Percentiles rank a stretch among this genome's conserved stretches.
phyloP scores from a whole-genome alignment of 2,797 vertebrate species.

The Epinephelus malabaricus region DNA sequence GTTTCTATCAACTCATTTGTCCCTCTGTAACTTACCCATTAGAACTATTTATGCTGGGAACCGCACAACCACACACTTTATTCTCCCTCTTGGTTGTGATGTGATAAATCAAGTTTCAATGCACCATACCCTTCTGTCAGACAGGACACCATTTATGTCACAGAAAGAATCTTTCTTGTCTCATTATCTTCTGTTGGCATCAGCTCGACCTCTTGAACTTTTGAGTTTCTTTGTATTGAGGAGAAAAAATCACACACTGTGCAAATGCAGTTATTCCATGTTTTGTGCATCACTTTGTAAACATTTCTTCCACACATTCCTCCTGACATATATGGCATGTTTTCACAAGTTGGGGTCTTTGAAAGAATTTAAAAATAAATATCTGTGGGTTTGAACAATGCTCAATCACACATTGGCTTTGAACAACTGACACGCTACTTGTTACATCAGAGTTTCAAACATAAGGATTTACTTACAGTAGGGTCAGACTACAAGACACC shows the following conservation, averaged over 20 bases:
- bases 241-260: background rate
- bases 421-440: background rate
- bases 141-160: background rate
- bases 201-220: conserved; percentile 3
- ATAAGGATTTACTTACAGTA: background rate
- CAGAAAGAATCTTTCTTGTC: background rate
- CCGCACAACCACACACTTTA: conserved; percentile 8
- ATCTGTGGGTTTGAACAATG: conserved; percentile 3
- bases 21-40: background rate
- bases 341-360: background rate
- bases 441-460: background rate
- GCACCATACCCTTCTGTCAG: background rate
- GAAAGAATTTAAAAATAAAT: conserved; percentile 11
- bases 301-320: background rate
- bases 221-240: background rate
- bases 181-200: background rate
- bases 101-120: conserved; percentile 20
- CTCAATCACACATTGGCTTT: background rate
- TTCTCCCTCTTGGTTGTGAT: conserved; percentile 7
- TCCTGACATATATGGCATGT: background rate
- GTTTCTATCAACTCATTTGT: conserved; percentile 10
- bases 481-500: background rate
- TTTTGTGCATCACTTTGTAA: background rate
- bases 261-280: background rate
- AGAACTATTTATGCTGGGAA: conserved; percentile 5